These are phyloP conservation scores for Polylopha cassiicola DNA, from an alignment of 2,888 invertebrate genomes.

Conservation along the genomic window DNA sequence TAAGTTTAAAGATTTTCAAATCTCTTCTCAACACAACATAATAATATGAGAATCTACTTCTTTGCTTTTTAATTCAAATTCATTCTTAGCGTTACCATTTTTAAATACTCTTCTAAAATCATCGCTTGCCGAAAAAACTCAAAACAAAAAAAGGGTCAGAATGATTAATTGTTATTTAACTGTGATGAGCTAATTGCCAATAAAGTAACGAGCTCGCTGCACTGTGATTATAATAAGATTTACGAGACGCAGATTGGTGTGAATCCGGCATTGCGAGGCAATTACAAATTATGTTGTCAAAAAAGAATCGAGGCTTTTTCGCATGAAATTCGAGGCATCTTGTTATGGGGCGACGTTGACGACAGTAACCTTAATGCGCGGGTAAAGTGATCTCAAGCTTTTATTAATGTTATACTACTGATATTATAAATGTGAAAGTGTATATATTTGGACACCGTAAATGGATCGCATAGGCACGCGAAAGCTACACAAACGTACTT, in stretches of 20 bases:
- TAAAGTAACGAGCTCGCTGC: constrained; percentile 5
- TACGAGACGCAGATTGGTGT: constrained; percentile 33
- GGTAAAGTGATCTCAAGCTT: constrained; percentile 10
- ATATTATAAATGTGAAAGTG: too few species aligned
- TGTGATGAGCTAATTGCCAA: constrained; percentile 4
- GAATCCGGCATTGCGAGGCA: constrained; percentile 32
- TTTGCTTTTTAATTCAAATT: too few species aligned
- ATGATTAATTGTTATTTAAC: constrained; percentile 13
- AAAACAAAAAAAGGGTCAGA: too few species aligned
- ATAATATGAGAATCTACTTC: too few species aligned
- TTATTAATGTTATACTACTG: constrained; percentile 1
- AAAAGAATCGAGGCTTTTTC: constrained; percentile 15
- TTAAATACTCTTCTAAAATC: too few species aligned
- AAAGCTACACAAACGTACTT: too few species aligned
- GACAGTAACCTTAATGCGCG: constrained; percentile 14
- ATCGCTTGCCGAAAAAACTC: too few species aligned
- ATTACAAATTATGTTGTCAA: constrained; percentile 30
- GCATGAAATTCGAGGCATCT: constrained; percentile 19
- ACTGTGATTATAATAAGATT: constrained; percentile 26
- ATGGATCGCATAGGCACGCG: too few species aligned
- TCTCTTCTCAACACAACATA: too few species aligned
- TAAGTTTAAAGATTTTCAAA: too few species aligned
- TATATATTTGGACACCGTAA: too few species aligned
- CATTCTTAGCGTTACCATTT: too few species aligned
- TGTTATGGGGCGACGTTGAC: constrained; percentile 14